A percentile compares a stretch with the other conserved stretches of the same genome.
These are phyloP conservation scores for Alligator sinensis DNA, from an alignment of 2,113 vertebrate species.

Conservation along the genomic window DNA sequence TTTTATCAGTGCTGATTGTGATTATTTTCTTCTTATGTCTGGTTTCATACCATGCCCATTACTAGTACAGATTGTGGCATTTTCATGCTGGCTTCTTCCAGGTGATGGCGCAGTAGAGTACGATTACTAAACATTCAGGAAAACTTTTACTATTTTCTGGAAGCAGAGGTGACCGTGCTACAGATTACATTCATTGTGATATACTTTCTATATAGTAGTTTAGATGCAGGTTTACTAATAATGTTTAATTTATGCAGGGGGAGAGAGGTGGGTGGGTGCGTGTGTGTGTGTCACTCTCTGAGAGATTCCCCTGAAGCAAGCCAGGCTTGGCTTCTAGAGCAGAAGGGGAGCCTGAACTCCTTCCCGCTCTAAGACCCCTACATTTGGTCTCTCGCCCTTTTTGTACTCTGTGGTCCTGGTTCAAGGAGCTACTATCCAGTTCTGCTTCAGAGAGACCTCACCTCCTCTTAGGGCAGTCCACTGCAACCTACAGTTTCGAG, in stretches of 20 bases:
- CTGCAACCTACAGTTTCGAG: no score
- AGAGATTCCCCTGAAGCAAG: no score
- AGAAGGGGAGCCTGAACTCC: no score
- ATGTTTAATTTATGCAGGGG: background rate
- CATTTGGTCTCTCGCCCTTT: no score
- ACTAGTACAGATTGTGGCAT: background rate
- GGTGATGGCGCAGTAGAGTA: background rate
- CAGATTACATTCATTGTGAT: background rate
- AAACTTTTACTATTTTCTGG: background rate
- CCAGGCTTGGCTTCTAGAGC: no score
- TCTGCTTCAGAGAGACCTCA: no score
- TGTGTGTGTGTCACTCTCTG: no score
- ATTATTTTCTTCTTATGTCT: background rate
- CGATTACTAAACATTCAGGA: background rate
- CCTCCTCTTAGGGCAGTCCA: no score
- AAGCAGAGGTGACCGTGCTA: background rate
- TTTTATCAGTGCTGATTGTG: background rate
- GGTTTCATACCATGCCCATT: background rate
- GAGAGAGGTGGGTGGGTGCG: rapidly evolving
- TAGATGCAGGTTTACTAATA: background rate
- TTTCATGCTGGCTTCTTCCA: background rate
- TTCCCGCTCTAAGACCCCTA: no score
- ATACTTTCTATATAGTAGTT: background rate
- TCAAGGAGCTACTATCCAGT: no score
- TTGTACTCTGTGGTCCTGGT: no score